A percentile compares a stretch with the other conserved stretches of the same genome.
Evolutionary conservation across 1,140 invertebrate species (phyloP).

Genomic region (Drosophila melanica): DNA sequence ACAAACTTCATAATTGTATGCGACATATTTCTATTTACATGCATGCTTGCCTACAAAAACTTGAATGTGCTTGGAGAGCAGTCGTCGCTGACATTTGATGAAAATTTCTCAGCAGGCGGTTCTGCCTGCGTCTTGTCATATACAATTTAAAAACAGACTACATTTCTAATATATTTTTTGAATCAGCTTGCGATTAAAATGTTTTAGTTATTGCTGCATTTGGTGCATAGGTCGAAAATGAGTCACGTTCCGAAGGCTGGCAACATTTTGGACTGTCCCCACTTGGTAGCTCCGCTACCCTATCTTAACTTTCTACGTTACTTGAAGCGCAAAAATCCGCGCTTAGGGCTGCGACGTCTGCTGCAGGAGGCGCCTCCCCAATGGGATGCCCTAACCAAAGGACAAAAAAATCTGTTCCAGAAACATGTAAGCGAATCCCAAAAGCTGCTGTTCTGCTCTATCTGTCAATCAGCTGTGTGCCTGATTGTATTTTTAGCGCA

Average conservation of each 20-base stretch:
- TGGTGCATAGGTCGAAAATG: neutral
- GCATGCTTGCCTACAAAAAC: conserved; percentile 1
- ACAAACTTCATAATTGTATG: conserved; percentile 13
- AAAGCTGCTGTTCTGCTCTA: no score
- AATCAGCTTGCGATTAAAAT: neutral
- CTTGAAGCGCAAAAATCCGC: conserved; percentile 30
- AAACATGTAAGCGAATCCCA: conserved; percentile 28
- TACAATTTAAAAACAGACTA: neutral
- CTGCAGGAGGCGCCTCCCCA: conserved; percentile 32
- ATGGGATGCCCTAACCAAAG: conserved; percentile 39
- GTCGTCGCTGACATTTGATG: conserved; percentile 1
- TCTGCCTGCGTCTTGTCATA: neutral
- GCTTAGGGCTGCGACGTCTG: conserved; percentile 20
- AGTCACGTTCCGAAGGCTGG: neutral
- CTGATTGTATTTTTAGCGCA: conserved; percentile 21
- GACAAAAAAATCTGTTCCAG: conserved; percentile 32
- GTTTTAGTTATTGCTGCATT: neutral
- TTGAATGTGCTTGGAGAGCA: conserved; percentile 20
- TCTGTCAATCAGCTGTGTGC: neutral
- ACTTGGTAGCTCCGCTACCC: conserved; percentile 30
- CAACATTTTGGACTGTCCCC: conserved; percentile 28
- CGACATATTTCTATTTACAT: conserved; percentile 28
- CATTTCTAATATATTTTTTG: conserved; percentile 4
- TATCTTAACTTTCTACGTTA: conserved; percentile 64
- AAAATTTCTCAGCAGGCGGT: conserved; percentile 12